Evolutionary conservation across 2,797 vertebrate genomes (phyloP), one percentile per base, ranked within the genome.

Genomic region (Emys orbicularis): DNA sequence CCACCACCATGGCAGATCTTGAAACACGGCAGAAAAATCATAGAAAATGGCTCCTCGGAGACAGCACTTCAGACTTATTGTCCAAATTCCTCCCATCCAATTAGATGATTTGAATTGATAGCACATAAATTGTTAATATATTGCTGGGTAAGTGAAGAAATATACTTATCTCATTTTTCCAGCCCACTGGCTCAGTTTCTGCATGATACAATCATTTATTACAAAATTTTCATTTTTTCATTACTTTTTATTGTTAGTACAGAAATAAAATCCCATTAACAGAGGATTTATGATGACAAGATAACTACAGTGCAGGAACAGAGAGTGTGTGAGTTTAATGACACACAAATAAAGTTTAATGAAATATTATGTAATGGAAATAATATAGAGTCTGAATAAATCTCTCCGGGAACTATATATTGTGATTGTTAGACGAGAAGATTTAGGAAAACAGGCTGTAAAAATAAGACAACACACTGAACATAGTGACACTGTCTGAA

Each of bases 341-440:
- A 96, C 90, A 97, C 92, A 97, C 59, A 96, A 97, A 97, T 98
- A 97, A 88, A 98, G 84, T 94, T 97, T 97, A 97, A 97, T 97
- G 96, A 97, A 97, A 98, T 95, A 87, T 95, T 98, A 96, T 97
- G 74, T 97, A 98, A 96, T 96, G 87, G 95, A 98, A 98, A 96
- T 97, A 98, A 96, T 95, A 88, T 44, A 95, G 50, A 94, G 29
- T 88, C 83, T 94, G 96, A 96, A 93, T 96, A 98, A 97, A 95
- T 93, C 90, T 96, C 52, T 81, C 83, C 86, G 25, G 83, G 91
- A 97, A 97, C 91, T 65, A 87, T 90, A 81, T 74, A 95, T 97
- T 97, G 59, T 94, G 87, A 91, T 86, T 91, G 47, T n/a, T 96
- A 87, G 61, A 81, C 88, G 65, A 97, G 21, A 91, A 90, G 94